Percentiles rank a stretch among this genome's conserved stretches.
Evolutionary conservation across 2,113 vertebrate species (phyloP).

Genomic region (Tragulus kanchil): DNA sequence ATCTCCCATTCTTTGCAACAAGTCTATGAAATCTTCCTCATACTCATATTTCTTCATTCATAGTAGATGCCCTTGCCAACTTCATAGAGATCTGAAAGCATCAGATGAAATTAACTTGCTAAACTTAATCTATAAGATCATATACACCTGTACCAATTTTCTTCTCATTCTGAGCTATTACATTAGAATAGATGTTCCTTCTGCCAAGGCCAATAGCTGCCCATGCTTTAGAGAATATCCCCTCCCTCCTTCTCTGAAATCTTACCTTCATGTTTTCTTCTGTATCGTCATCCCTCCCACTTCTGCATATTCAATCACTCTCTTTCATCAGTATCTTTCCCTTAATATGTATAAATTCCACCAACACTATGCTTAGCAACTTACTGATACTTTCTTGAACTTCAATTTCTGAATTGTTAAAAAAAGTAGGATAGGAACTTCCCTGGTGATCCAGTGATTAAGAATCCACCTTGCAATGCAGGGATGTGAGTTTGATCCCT

Average conservation of each 20-base stretch:
- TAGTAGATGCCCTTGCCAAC: neutral
- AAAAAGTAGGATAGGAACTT: neutral
- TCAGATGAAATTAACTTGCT: neutral
- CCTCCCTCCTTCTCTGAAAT: neutral
- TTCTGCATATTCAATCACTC: neutral
- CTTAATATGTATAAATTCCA: neutral
- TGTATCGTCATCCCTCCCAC: neutral
- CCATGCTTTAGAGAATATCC: neutral
- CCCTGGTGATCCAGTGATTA: neutral
- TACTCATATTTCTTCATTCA: conserved; percentile 16
- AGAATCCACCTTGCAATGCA: neutral
- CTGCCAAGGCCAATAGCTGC: neutral
- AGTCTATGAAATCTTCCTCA: neutral
- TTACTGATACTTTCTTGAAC: neutral
- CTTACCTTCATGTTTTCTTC: neutral
- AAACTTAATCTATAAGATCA: neutral
- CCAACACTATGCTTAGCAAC: neutral
- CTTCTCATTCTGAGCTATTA: neutral
- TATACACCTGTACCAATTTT: neutral
- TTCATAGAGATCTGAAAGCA: neutral
- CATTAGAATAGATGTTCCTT: neutral
- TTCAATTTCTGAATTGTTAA: neutral
- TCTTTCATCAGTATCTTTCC: neutral
- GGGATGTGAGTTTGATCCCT: neutral
- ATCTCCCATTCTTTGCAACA: conserved; percentile 24